Base-by-base conservation (phyloP, 2,888 invertebrate genomes). In the Caenorhabditis plicata region DNA sequence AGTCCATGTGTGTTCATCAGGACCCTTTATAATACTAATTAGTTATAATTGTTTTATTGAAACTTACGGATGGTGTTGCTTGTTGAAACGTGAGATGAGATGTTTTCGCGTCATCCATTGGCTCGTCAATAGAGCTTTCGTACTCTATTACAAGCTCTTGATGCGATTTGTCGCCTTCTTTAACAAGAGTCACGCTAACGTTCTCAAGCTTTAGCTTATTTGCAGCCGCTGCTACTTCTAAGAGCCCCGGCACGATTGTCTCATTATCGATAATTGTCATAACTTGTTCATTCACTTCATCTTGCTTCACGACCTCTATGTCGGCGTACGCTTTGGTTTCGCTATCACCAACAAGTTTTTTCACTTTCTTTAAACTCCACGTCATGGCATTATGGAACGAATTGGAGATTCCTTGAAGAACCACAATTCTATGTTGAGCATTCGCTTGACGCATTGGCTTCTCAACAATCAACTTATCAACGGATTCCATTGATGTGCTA, bases 361-460 rank as follows among this genome's bases (percentile, higher is more conserved):
- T 58, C 3, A 71, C 72, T 38, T 73, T 73, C 40, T 63, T 65
- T 52, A 73, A 47, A 62, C 72, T 73, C 72, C 72, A 73, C 3
- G 70, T 73, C 45, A 73, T 71, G 0, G 72, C 72, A 43, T 73
- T 64, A n/a, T 70, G 66, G 62, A 73, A 73, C 17, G 61, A 68
- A 47, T 73, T 64, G 2, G 68, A 68, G 42, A 65, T 58, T 55
- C 72, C 72, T 40, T 73, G 70, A 11, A 73, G 55, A 7, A 73
- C 68, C 15, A 73, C 69, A 8, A 73, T 69, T 43, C 72, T 43
- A 31, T 72, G 71, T 41, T 72, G 68, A 7, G 71, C 71, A 33
- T 69, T 69, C 5, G 71, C 71, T 13, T 54, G 46, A 35, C 45
- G 46, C 39, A 45, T 58, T 5, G 63, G 57, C n/a, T 48, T 63